phyloP scores from a whole-genome alignment of 2,888 invertebrate genomes.

The Campoplex capitator region DNA sequence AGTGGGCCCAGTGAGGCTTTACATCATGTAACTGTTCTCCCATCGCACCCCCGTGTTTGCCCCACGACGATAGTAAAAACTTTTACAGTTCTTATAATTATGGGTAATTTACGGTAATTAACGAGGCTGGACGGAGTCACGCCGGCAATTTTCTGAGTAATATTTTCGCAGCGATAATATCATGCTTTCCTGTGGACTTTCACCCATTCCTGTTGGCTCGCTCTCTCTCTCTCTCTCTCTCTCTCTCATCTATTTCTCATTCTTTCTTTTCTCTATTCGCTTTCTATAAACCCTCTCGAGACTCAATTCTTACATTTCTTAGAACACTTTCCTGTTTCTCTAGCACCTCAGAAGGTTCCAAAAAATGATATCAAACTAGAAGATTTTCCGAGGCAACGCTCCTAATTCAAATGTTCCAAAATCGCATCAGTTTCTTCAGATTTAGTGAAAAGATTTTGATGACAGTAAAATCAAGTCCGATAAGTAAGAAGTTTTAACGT shows the following conservation, averaged over 20 bases:
- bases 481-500: background rate
- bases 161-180: slow-evolving; percentile 81
- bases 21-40: slow-evolving; percentile 79
- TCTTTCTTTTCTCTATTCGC: slow-evolving; percentile 53
- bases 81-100: slow-evolving; percentile 85
- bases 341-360: background rate
- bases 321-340: slow-evolving; percentile 13
- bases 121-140: slow-evolving; percentile 84
- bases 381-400: too few species aligned
- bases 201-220: slow-evolving; percentile 56
- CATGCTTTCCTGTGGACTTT: slow-evolving; percentile 77
- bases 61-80: slow-evolving; percentile 85
- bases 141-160: slow-evolving; percentile 75
- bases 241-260: slow-evolving; percentile 41
- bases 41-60: slow-evolving; percentile 72
- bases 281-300: slow-evolving; percentile 38
- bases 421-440: background rate
- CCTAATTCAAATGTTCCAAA: background rate
- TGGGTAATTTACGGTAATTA: slow-evolving; percentile 85
- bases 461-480: background rate
- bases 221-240: slow-evolving; percentile 41
- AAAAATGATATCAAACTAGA: too few species aligned
- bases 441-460: background rate
- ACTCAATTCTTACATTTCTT: slow-evolving; percentile 47
- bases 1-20: slow-evolving; percentile 81